Evolutionary conservation across 1,140 invertebrate species (phyloP), one percentile per base, ranked within the genome.

Genomic region (Gryon sp.): DNA sequence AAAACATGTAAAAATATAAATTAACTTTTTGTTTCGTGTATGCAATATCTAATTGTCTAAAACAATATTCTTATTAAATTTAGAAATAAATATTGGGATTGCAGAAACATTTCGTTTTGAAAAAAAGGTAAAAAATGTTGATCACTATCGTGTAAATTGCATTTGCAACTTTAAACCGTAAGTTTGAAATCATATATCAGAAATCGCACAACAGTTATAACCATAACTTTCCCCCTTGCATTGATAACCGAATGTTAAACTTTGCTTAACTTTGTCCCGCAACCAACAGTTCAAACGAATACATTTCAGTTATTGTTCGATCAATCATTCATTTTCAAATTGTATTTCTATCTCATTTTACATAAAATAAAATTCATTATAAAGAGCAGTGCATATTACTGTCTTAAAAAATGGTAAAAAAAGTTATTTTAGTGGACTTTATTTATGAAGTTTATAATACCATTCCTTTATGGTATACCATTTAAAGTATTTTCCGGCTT

Each of bases 141-240:
- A n/a, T n/a, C n/a, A n/a, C n/a, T n/a, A n/a, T n/a, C n/a, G n/a
- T n/a, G n/a, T n/a, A n/a, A n/a, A n/a, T n/a, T n/a, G n/a, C n/a
- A n/a, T n/a, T 2, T 19, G 24, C 40, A 32, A 43, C 8, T 30
- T 53, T 22, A 2, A 7, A 55, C 84, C 82, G 55, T 84, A 84
- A 86, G 82, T 86, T 88, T 82, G 79, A 85, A 87, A 84, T 84
- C 86, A 80, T 80, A 52, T 78, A 80, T 74, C 59, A 62, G 78
- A 84, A 86, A 87, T 87, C 86, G 86, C 87, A 83, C 81, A 86
- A 86, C 85, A 85, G 83, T 87, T 84, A 78, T 86, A 83, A 83
- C 79, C 22, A 11, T 24, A 55, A 62, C 30, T 41, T 60, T 55
- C 46, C 12, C 14, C 12, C 30, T 9, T 22, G 32, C 30, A 52